These are phyloP conservation scores for Nipponacmea schrenckii DNA, from an alignment of 2,888 invertebrate genomes.

Conservation along the genomic window DNA sequence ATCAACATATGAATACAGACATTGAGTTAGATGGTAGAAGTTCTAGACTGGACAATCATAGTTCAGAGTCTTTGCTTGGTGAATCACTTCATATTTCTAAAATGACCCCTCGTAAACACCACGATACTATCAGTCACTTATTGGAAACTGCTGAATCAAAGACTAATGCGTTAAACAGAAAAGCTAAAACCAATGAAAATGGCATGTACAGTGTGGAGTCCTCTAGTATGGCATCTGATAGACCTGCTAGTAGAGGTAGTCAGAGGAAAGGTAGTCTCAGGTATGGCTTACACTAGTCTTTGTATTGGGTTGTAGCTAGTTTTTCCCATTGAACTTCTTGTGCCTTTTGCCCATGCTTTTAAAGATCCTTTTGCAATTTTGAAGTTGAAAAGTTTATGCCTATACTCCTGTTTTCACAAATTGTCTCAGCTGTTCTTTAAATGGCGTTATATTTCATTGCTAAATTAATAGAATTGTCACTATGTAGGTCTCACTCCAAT, in stretches of 20 bases:
- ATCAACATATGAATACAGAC: neutral
- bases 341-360: no score
- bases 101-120: neutral
- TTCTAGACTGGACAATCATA: neutral
- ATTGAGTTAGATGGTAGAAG: neutral
- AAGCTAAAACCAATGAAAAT: slow-evolving; percentile 28
- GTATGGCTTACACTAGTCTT: no score
- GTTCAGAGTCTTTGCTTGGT: neutral
- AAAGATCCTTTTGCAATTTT: no score
- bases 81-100: neutral
- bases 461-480: no score
- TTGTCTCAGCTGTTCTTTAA: no score
- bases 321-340: no score
- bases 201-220: slow-evolving; percentile 43
- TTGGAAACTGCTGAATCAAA: neutral
- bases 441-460: no score
- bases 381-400: no score
- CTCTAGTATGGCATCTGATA: slow-evolving; percentile 41
- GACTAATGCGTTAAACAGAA: slow-evolving; percentile 10
- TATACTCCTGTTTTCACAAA: no score
- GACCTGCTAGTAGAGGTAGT: slow-evolving; percentile 9
- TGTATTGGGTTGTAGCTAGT: no score
- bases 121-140: neutral
- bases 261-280: neutral
- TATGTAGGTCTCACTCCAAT: no score